Evolutionary conservation across 2,888 invertebrate genomes (phyloP), one percentile per base, ranked within the genome.

Genomic region (Ectemnius cavifrons): DNA sequence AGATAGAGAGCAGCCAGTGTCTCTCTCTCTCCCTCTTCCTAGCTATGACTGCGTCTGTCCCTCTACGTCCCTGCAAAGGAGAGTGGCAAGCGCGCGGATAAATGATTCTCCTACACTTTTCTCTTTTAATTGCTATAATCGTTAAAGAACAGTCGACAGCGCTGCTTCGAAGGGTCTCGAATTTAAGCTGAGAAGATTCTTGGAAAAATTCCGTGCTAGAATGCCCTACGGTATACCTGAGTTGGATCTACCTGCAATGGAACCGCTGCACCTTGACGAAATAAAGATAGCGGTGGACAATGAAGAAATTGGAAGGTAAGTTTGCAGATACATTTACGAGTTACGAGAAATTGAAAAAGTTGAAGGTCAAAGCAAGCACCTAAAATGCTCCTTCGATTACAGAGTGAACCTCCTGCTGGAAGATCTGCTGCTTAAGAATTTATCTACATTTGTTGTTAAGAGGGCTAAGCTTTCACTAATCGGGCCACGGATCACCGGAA

Each of bases 201-300:
- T 90, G 59, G 89, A 90, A 59, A 88, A 85, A 64, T 84, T 90
- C 63, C 89, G 90, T 2, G 57, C 71, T 0, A 83, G 87, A 16
- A 90, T 90, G 90, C 82, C 83, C 1, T 77, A 89, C 18, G 90
- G 89, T 62, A 86, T 90, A 49, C 88, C 89, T 1, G 89, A 89
- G 16, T 73, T 89, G 0, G 86, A 83, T 2, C 78, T 90, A 27
- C 90, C 90, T 0, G 76, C 84, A 8, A 71, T 90, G 4, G 90
- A 90, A 56, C 89, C 90, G 0, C 76, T 88, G 2, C 76, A 73
- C 4, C 78, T 90, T 14, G 79, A 85, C 13, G 85, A 87, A 59
- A 69, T 88, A 14, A 69, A 83, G 52, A 71, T 89, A 5, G 80
- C 84, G 11, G 85, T 86, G 4, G 73, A 80, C 60, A 88, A 88